These are phyloP conservation scores for Bostrychus sinensis DNA, from an alignment of 2,113 vertebrate genomes.

Conservation along the genomic window DNA sequence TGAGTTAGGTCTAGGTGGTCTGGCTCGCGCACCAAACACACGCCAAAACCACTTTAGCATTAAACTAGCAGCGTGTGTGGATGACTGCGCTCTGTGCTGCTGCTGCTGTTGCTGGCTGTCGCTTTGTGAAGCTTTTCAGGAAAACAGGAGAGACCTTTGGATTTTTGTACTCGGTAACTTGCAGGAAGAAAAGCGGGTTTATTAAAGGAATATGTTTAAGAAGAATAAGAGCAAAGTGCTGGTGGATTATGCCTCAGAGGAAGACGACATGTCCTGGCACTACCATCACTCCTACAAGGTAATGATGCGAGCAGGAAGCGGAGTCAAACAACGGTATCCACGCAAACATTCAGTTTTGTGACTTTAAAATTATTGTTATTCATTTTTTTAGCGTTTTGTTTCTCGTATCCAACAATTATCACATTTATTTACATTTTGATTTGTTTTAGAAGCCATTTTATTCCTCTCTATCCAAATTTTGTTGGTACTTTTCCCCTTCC, in stretches of 20 bases:
- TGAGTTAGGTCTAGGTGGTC: constrained; percentile 65
- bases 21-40: constrained; percentile 47
- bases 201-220: constrained; percentile 75
- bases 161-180: neutral
- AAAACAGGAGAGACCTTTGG: neutral
- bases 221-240: constrained; percentile 81
- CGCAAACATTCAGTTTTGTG: too few species aligned
- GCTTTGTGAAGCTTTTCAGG: constrained; percentile 10
- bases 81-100: constrained; percentile 31
- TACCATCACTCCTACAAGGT: constrained; percentile 79
- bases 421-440: neutral
- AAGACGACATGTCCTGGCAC: constrained; percentile 82
- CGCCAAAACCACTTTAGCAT: constrained; percentile 19
- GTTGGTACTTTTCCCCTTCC: neutral
- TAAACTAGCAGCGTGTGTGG: constrained; percentile 5
- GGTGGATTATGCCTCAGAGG: constrained; percentile 82
- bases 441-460: neutral
- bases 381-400: too few species aligned
- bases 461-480: neutral
- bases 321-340: neutral
- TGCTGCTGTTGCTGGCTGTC: constrained; percentile 1
- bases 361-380: too few species aligned
- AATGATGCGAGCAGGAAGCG: constrained; percentile 29
- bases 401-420: neutral
- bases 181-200: constrained; percentile 5